Base-by-base conservation (phyloP, 2,888 invertebrate species). In the Megastigmus dorsalis region DNA sequence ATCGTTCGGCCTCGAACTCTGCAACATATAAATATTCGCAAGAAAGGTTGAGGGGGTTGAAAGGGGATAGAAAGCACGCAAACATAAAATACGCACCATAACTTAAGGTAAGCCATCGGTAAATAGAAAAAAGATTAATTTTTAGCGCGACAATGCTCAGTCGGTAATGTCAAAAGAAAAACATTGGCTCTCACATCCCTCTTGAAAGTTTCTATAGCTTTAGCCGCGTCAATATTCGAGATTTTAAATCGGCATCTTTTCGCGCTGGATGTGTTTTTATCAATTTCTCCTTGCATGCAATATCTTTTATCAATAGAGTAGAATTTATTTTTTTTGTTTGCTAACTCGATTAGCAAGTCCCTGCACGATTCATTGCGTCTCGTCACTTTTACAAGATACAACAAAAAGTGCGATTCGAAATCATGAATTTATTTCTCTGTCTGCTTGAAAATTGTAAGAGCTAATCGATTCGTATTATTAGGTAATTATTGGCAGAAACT, bases 401-500 rank as follows among this genome's bases (percentile, higher is more conserved):
- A 63, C 62, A 38, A 66, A 72, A 59, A 52, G 33, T 43, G 50
- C 30, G 26, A 59, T 41, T 43, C 26, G 13, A 72, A 72, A 57
- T 60, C 36, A 55, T 59, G 41, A 41, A n/a, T 71, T 55, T 50
- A 23, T 54, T 55, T 60, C n/a, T 23, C 20, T 26, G 23, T 15
- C 10, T 52, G 43, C 26, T 45, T 63, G 36, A 43, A 63, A 65
- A 55, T 26, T 38, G 18, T 62, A 74, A 43, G 38, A 60, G 54
- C 26, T 50, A 62, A 57, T 57, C 41, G 23, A 57, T 75, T 67
- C 54, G 28, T 62, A 71, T 70, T 54, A 38, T 66, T 78, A 75
- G 63, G 30, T 74, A 69, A 74, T 74, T 76, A 78, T 79, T 76
- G 76, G 78, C 76, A 77, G 76, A 77, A 78, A 75, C 77, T 77